Conservation (phyloP, 1,140 invertebrate species). For the Mesaphorura yosii region DNA sequence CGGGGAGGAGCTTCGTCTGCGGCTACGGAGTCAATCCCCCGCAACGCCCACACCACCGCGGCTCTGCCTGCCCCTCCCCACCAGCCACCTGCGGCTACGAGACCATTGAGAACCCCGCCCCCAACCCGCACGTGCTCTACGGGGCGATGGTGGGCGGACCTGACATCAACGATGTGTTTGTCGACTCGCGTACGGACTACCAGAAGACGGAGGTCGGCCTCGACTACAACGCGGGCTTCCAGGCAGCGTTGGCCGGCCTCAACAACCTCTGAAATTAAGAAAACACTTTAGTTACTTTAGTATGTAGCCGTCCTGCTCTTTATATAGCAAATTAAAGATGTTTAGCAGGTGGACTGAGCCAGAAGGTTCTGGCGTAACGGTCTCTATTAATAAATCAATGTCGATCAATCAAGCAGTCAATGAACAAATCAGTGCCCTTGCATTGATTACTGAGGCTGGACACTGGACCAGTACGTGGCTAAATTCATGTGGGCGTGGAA, state of each 20-base stretch:
- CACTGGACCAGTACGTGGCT: no score
- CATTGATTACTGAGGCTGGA: no score
- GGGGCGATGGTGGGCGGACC: slow-evolving; percentile 40
- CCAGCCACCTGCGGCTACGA: slow-evolving; percentile 31
- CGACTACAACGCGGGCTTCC: slow-evolving; percentile 48
- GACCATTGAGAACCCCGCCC: slow-evolving; percentile 14
- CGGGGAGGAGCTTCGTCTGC: slow-evolving; percentile 47
- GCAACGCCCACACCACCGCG: slow-evolving; percentile 42
- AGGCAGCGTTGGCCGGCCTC: slow-evolving; percentile 33
- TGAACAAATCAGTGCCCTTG: no score
- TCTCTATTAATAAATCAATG: no score
- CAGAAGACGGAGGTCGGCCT: slow-evolving; percentile 40
- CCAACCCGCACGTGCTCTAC: slow-evolving; percentile 35
- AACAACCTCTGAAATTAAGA: no score
- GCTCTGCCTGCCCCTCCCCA: slow-evolving; percentile 27
- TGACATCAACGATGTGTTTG: slow-evolving; percentile 33
- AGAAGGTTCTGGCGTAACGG: no score
- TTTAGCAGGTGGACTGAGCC: no score
- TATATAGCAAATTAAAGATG: no score
- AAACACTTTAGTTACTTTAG: no score
- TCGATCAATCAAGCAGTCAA: no score
- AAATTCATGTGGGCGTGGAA: no score
- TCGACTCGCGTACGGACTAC: slow-evolving; percentile 34
- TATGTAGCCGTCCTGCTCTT: no score
- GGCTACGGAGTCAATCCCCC: slow-evolving; percentile 51